Conservation (phyloP, 2,797 vertebrate genomes). For the Thripadectes ignobilis region DNA sequence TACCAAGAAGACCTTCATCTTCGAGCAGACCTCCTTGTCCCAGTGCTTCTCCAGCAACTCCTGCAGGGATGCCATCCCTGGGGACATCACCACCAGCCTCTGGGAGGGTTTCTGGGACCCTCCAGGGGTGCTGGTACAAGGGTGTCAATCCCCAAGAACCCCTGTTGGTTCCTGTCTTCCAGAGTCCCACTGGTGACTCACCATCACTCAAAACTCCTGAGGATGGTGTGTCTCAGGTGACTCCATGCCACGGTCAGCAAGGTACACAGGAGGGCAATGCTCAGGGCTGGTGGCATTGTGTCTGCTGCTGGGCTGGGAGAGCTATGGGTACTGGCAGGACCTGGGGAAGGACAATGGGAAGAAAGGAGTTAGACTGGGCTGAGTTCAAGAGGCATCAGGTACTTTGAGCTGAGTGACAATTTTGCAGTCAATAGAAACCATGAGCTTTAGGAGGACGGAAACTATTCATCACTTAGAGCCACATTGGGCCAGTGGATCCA, state of each 20-base stretch:
- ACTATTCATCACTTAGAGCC: accelerated
- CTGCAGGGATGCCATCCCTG: not conserved
- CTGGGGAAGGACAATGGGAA: accelerated
- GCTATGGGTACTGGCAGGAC: not conserved
- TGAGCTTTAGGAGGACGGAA: not conserved
- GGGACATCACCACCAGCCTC: not conserved
- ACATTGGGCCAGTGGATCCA: accelerated
- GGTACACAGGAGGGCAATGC: not conserved
- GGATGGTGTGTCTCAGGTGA: not conserved
- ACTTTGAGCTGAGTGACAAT: accelerated
- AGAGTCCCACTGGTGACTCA: not conserved
- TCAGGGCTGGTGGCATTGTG: not conserved
- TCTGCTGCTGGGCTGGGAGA: not conserved
- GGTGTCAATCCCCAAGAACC: no score
- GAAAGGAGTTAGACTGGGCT: not conserved
- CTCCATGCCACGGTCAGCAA: not conserved
- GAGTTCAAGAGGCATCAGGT: accelerated
- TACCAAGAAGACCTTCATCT: conserved; percentile 18
- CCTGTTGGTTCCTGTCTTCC: accelerated
- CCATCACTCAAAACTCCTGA: conserved; percentile 28
- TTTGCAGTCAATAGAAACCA: not conserved
- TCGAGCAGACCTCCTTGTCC: conserved; percentile 43
- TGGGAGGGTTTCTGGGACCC: not conserved
- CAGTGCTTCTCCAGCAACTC: not conserved
- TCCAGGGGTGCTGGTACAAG: accelerated